Conservation (phyloP, 2,888 invertebrate genomes). For the Athrips mouffetella region DNA sequence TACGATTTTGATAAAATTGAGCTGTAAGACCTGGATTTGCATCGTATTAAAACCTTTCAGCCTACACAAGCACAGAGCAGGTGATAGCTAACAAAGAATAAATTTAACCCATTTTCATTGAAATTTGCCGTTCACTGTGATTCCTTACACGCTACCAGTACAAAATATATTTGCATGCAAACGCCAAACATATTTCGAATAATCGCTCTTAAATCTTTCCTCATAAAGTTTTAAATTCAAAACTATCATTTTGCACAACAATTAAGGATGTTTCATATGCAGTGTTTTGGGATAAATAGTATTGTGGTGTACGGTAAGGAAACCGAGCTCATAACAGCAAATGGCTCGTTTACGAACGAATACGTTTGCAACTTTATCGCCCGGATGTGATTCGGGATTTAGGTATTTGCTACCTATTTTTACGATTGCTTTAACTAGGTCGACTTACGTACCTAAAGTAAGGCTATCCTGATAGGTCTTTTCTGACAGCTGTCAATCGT, state of each 20-base stretch:
- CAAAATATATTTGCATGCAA: neutral
- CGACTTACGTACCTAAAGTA: no score
- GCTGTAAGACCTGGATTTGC: no score
- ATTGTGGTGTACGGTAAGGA: slow-evolving; percentile 39
- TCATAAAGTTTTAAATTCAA: neutral
- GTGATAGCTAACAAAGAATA: no score
- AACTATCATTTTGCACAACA: neutral
- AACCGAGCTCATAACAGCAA: slow-evolving; percentile 53
- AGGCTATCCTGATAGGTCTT: no score
- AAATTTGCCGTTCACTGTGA: neutral
- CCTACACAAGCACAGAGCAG: no score
- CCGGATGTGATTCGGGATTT: slow-evolving; percentile 43
- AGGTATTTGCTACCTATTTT: no score
- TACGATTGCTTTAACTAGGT: no score
- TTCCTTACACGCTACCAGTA: neutral
- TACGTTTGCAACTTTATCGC: slow-evolving; percentile 56
- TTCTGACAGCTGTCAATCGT: no score
- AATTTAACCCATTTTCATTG: neutral
- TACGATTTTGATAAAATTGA: no score
- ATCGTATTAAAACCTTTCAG: no score
- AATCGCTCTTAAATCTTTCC: neutral
- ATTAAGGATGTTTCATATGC: slow-evolving; percentile 21
- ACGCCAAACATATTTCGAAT: neutral
- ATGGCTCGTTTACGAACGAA: slow-evolving; percentile 56
- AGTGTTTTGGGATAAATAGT: slow-evolving; percentile 48